Percentiles rank a stretch among this genome's conserved stretches.
These are phyloP conservation scores for human DNA, from an alignment of 2,113 vertebrate genomes.

Conservation along the genomic window GRCh38 chr1:177474001-177474500, in stretches of 20 bases:
- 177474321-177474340: neutral
- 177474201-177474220: neutral
- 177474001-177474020: slow-evolving; percentile 67
- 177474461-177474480: slow-evolving; percentile 27
- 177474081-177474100: slow-evolving; percentile 32
- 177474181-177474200: neutral
- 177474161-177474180: slow-evolving; percentile 34
- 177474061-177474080: slow-evolving; percentile 55
- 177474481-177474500: neutral
- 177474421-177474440: slow-evolving; percentile 3
- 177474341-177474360: neutral
- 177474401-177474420: neutral
- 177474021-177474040: slow-evolving; percentile 75
- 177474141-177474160: slow-evolving; percentile 56
- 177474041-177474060: slow-evolving; percentile 75
- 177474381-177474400: slow-evolving; percentile 24
- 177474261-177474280: neutral
- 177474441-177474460: neutral
- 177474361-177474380: neutral
- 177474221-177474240: neutral
- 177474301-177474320: neutral
- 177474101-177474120: neutral
- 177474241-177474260: neutral
- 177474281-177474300: slow-evolving; percentile 22
- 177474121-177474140: slow-evolving; percentile 46